phyloP scores from a whole-genome alignment of 2,888 invertebrate species.

The Melinaea menophilus region DNA sequence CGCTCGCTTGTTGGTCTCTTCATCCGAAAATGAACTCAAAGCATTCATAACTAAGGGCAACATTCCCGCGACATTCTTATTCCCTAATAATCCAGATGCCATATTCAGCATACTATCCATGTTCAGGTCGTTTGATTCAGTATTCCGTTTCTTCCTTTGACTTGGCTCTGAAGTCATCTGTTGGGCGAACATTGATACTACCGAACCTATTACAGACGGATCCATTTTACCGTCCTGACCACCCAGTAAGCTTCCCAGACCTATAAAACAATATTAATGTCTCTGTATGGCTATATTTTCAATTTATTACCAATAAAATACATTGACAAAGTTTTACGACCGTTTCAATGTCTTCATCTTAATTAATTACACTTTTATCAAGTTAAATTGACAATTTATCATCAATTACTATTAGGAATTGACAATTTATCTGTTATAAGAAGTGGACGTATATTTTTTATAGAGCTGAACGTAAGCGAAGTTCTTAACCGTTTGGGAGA shows the following conservation, averaged over 20 bases:
- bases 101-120: constrained; percentile 74
- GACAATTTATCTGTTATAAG: no score
- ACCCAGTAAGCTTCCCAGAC: constrained; percentile 76
- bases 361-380: not conserved
- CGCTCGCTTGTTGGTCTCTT: constrained; percentile 78
- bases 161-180: constrained; percentile 49
- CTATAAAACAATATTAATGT: constrained; percentile 43
- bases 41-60: constrained; percentile 84
- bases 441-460: no score
- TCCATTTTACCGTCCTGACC: constrained; percentile 77
- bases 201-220: constrained; percentile 73
- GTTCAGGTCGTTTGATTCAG: constrained; percentile 63
- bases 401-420: not conserved
- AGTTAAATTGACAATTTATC: not conserved
- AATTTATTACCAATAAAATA: no score
- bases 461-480: no score
- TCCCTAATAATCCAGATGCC: constrained; percentile 76
- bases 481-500: no score
- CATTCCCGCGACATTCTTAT: constrained; percentile 63
- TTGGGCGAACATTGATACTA: constrained; percentile 70
- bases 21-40: constrained; percentile 78
- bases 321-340: no score
- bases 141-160: constrained; percentile 48
- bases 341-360: no score
- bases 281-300: no score